These are phyloP conservation scores for Rattus norvegicus DNA, from an alignment of 2,113 vertebrate genomes.

Conservation along the genomic window DNA sequence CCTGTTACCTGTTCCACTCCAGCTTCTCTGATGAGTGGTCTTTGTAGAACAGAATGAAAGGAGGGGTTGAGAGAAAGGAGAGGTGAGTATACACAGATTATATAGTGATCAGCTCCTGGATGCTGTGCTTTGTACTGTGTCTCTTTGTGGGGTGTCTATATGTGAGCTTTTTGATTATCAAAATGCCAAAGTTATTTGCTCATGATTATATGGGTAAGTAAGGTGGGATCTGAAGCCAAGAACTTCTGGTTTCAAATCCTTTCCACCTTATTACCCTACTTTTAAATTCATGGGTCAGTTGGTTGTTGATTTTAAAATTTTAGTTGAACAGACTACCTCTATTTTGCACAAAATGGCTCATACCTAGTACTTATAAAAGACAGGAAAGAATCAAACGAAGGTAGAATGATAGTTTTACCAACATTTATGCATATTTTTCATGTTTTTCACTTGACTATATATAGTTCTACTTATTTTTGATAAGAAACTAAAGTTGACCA, in stretches of 20 bases:
- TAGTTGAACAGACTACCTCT: neutral
- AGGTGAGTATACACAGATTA: neutral
- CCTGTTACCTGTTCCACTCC: neutral
- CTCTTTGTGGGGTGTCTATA: neutral
- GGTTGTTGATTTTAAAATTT: constrained; percentile 22
- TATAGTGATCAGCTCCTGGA: neutral
- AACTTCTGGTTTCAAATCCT: neutral
- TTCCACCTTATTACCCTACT: neutral
- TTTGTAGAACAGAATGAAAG: neutral
- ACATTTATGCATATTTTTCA: neutral
- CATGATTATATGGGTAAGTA: neutral
- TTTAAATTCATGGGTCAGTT: neutral
- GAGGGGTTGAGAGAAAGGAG: neutral
- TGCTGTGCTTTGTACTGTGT: neutral
- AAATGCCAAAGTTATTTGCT: neutral
- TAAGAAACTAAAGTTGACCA: neutral
- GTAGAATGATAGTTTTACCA: neutral
- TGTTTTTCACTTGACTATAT: neutral
- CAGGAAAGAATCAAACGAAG: neutral
- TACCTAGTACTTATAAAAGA: neutral
- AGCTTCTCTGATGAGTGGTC: neutral
- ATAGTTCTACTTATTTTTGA: constrained; percentile 41
- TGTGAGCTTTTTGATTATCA: neutral
- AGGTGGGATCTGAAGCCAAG: neutral
- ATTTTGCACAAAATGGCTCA: neutral